Percentiles rank a stretch among this genome's conserved stretches.
These are phyloP conservation scores for Tylochromis polylepis DNA, from an alignment of 2,113 vertebrate genomes.

Conservation along the genomic window DNA sequence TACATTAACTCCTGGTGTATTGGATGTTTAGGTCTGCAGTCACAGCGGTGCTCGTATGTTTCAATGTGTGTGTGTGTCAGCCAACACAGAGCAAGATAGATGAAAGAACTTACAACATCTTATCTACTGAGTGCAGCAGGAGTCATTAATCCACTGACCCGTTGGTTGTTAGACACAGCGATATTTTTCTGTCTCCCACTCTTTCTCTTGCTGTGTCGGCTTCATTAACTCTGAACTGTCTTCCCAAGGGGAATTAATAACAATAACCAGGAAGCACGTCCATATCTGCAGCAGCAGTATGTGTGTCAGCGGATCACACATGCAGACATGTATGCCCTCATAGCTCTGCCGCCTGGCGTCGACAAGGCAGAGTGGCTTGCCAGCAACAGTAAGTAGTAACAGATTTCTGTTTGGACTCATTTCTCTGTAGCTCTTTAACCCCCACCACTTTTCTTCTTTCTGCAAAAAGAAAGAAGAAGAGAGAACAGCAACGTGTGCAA, in stretches of 20 bases:
- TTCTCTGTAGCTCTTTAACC: neutral
- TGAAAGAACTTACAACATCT: neutral
- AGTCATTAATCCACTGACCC: slow-evolving; percentile 40
- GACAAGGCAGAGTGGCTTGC: slow-evolving; percentile 76
- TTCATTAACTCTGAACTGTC: slow-evolving; percentile 33
- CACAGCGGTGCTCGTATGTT: neutral
- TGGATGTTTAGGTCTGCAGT: slow-evolving; percentile 1
- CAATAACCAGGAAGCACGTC: slow-evolving; percentile 72
- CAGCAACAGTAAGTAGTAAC: slow-evolving; percentile 69
- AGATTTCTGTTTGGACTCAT: neutral
- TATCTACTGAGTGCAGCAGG: slow-evolving; percentile 51
- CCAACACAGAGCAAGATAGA: neutral
- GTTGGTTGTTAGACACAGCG: slow-evolving; percentile 16
- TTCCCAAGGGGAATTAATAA: slow-evolving; percentile 70
- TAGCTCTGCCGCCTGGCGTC: slow-evolving; percentile 64
- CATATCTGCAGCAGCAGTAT: slow-evolving; percentile 66
- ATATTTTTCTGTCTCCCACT: slow-evolving; percentile 5
- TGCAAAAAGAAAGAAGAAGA: neutral
- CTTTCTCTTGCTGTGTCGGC: neutral
- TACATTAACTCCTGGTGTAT: slow-evolving; percentile 27
- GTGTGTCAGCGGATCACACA: slow-evolving; percentile 62
- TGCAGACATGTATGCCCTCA: slow-evolving; percentile 58
- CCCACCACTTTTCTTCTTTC: neutral
- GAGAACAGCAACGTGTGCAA: neutral
- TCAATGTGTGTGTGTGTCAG: neutral